Evolutionary conservation across 2,113 vertebrate species (phyloP), one percentile per base, ranked within the genome.

Genomic region (Sarotherodon lohbergeri): DNA sequence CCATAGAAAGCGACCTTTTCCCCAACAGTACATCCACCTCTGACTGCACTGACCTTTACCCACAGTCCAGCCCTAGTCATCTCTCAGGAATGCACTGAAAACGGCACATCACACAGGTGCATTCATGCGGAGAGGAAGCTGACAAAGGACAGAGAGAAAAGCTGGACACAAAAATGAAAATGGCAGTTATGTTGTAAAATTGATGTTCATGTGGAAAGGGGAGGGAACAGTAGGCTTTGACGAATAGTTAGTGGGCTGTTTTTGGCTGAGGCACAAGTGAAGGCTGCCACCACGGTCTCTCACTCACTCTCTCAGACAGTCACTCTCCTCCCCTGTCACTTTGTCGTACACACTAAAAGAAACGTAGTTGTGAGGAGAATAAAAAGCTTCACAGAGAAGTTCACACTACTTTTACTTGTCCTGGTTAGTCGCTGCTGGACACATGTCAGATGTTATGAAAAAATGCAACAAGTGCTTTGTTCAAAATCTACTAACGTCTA

Each of bases 1-100:
- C 85, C 73, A 76, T 85, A 61, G 89, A 81, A 17, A 82, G 32
- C 90, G 91, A 95, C 94, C 94, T 95, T 95, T 94, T 91, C 90
- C 73, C 34, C 92, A 93, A 86, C 88, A 92, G 89, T 84, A 90
- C 86, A 92, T 91, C 91, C 90, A 93, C 88, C 92, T 94, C 87
- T 91, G 90, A 92, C 91, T 94, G 93, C 88, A 82, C 90, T 95
- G 94, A 94, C 95, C 95, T 96, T 96, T 95, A 93, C 90, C 90
- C 89, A 89, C 88, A 91, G 89, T 82, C 88, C 85, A 68, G 76
- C 85, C 79, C 68, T 61, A 52, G 9, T 80, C 87, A 85, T 88
- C 84, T 90, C 91, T 85, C 71, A 90, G 92, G 88, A 91, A 86
- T 61, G 55, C 87, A 87, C 90, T 71, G 83, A 81, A 84, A 90